Conservation (phyloP, 2,113 vertebrate genomes). For the Haliaeetus leucogaster region DNA sequence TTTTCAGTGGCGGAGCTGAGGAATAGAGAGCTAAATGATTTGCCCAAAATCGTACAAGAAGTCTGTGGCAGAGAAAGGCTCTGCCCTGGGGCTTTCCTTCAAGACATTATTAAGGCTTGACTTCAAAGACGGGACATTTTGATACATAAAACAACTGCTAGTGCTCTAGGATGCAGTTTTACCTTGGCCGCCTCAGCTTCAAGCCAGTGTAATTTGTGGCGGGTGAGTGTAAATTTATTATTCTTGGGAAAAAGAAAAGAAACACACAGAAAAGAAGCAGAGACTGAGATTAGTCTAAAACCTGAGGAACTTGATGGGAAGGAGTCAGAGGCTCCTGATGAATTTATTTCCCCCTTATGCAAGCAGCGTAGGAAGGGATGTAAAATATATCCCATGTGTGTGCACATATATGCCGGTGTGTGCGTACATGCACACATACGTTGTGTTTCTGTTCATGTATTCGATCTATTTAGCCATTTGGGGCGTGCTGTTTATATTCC, state of each 20-base stretch:
- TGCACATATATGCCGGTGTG: accelerated
- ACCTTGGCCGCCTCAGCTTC: background rate
- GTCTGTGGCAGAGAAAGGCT: background rate
- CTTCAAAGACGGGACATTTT: constrained; percentile 12
- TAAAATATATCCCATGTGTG: background rate
- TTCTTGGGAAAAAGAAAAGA: background rate
- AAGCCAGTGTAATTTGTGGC: background rate
- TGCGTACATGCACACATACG: accelerated
- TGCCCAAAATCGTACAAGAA: background rate
- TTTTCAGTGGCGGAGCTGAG: background rate
- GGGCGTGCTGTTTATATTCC: background rate
- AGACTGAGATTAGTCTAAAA: background rate
- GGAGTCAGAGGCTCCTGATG: background rate
- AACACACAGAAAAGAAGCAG: accelerated
- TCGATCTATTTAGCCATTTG: background rate
- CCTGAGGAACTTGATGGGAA: background rate
- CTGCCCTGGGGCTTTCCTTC: constrained; percentile 39
- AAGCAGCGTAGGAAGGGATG: background rate
- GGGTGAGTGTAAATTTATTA: background rate
- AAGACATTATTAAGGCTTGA: constrained; percentile 19
- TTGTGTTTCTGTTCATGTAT: background rate
- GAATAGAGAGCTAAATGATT: background rate
- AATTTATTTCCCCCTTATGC: background rate
- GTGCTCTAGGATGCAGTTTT: background rate
- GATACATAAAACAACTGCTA: background rate